A percentile compares a stretch with the other conserved stretches of the same genome.
These are phyloP conservation scores for Parazoanthus atlanticus DNA, from an alignment of 92 coral and sea anemone species.

Conservation along the genomic window DNA sequence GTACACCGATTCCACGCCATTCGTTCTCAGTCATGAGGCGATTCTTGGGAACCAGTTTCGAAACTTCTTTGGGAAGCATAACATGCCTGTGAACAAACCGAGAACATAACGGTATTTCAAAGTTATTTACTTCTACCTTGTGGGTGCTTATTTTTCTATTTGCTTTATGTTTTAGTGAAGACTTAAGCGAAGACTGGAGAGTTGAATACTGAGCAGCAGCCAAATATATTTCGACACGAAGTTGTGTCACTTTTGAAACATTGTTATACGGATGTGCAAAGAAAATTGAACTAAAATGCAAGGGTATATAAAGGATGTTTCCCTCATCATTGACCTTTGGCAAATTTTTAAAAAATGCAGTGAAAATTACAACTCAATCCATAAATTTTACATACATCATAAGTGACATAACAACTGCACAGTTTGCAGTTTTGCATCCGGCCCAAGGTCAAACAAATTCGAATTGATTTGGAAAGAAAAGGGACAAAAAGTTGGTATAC, in stretches of 20 bases:
- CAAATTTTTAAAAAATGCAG: too few species aligned
- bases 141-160: too few species aligned
- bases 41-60: slow-evolving; percentile 79
- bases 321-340: neutral
- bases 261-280: neutral
- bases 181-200: too few species aligned
- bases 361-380: too few species aligned
- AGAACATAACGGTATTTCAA: neutral
- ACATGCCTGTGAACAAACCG: slow-evolving; percentile 68
- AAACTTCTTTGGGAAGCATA: slow-evolving; percentile 82
- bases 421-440: neutral
- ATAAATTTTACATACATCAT: too few species aligned
- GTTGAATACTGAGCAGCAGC: too few species aligned
- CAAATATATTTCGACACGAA: too few species aligned
- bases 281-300: neutral
- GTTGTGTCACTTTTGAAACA: neutral
- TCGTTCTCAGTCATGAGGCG: slow-evolving; percentile 83
- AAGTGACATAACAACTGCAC: neutral
- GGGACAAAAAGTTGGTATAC: slow-evolving; percentile 30
- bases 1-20: slow-evolving; percentile 92
- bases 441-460: neutral
- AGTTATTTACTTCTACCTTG: too few species aligned
- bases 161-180: too few species aligned
- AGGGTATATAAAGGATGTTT: neutral
- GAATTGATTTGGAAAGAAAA: neutral